A percentile compares a stretch with the other conserved stretches of the same genome.
Evolutionary conservation across 1,140 invertebrate genomes (phyloP).

Genomic region (Pectinophora gossypiella): DNA sequence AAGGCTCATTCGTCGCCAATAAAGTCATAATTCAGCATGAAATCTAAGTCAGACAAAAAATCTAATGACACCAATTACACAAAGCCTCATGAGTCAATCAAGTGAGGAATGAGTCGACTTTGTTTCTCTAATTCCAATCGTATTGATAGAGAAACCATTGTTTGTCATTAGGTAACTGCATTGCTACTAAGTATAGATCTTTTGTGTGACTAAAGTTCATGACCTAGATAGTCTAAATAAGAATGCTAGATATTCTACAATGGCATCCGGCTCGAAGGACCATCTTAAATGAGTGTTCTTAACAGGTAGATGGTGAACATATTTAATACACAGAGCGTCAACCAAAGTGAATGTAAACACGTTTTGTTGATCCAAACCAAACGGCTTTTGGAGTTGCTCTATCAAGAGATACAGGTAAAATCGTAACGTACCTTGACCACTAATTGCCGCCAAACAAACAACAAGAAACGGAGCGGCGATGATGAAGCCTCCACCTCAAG

Average conservation of each 20-base stretch:
- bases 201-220: not conserved
- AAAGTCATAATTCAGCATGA: not conserved
- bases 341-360: no score
- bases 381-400: no score
- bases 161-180: not conserved
- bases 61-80: not conserved
- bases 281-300: no score
- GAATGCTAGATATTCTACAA: no score
- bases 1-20: not conserved
- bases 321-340: no score
- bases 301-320: no score
- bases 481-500: slow-evolving; percentile 66
- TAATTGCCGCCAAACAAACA: slow-evolving; percentile 39
- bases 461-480: slow-evolving; percentile 38
- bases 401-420: no score
- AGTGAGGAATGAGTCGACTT: not conserved
- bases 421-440: slow-evolving; percentile 49
- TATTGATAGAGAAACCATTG: not conserved
- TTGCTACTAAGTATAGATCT: not conserved
- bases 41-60: not conserved
- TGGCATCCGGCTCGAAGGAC: not conserved
- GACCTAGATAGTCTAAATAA: not conserved
- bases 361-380: no score
- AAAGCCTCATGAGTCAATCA: not conserved
- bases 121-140: not conserved